Conservation (phyloP, 64 coral and sea anemone genomes). For the Exaiptasia diaphana region DNA sequence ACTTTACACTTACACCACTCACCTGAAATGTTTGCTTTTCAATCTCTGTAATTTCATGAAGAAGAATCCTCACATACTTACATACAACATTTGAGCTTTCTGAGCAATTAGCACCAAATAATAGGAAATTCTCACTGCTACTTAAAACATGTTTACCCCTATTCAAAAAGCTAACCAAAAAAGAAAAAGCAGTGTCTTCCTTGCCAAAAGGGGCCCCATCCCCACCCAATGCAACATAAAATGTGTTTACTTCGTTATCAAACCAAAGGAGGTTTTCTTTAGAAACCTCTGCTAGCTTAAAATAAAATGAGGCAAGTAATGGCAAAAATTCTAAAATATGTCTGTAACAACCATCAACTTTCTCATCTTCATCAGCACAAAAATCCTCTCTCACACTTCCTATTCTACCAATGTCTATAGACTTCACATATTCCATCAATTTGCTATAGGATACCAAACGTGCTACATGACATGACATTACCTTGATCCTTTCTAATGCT, state of each 20-base stretch:
- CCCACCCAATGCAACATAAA: slow-evolving; percentile 34
- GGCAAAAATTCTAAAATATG: slow-evolving; percentile 20
- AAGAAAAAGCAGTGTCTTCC: slow-evolving; percentile 6
- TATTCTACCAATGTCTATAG: slow-evolving; percentile 38
- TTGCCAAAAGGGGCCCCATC: slow-evolving; percentile 49
- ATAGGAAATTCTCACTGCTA: slow-evolving; percentile 31
- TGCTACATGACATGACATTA: slow-evolving; percentile 57
- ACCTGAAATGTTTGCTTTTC: neutral
- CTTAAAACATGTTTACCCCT: slow-evolving; percentile 14
- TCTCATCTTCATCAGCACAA: slow-evolving; percentile 30
- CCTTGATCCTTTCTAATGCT: slow-evolving; percentile 38
- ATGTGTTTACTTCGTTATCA: slow-evolving; percentile 26
- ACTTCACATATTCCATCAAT: slow-evolving; percentile 65
- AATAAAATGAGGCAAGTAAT: slow-evolving; percentile 40
- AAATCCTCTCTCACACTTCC: slow-evolving; percentile 39
- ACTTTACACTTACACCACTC: neutral
- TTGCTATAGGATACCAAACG: slow-evolving; percentile 49
- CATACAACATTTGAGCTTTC: slow-evolving; percentile 19
- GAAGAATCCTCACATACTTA: slow-evolving; percentile 9
- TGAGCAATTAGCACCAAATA: slow-evolving; percentile 32
- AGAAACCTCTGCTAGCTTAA: slow-evolving; percentile 14
- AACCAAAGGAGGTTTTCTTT: neutral
- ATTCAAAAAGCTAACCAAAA: slow-evolving; percentile 20
- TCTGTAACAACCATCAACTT: slow-evolving; percentile 32
- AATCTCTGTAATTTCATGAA: slow-evolving; percentile 8